A percentile compares a stretch with the other conserved stretches of the same genome.
Conservation (phyloP, 2,888 invertebrate species). For the Onchidella celtica region DNA sequence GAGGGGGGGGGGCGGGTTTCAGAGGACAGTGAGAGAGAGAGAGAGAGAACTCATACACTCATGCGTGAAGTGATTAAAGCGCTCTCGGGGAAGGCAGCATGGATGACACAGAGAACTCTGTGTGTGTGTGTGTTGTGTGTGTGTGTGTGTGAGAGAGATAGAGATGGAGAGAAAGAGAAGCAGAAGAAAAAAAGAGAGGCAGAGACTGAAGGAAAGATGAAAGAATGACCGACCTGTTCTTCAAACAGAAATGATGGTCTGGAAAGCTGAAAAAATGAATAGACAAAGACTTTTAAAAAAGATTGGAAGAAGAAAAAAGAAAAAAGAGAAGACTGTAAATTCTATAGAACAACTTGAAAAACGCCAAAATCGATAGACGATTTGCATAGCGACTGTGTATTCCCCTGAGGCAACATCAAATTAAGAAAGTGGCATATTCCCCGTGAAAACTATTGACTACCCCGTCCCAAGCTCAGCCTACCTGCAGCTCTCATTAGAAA, state of each 20-base stretch:
- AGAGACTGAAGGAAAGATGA: neutral
- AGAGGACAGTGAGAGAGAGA: too few species aligned
- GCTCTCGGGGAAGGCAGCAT: too few species aligned
- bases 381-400: neutral
- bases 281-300: neutral
- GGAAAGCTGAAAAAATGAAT: neutral
- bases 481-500: neutral
- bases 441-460: slow-evolving; percentile 21
- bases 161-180: too few species aligned
- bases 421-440: slow-evolving; percentile 15
- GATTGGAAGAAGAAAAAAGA: neutral
- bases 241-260: too few species aligned
- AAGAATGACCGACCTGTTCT: neutral
- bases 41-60: too few species aligned
- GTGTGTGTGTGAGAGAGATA: neutral
- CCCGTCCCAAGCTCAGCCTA: neutral
- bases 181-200: too few species aligned
- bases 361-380: neutral
- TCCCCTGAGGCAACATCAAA: neutral
- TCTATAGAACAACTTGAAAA: neutral
- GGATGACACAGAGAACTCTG: too few species aligned
- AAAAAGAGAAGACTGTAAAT: neutral
- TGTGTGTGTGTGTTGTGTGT: neutral
- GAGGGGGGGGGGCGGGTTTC: too few species aligned
- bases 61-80: too few species aligned